Evolutionary conservation across 2,888 invertebrate genomes (phyloP).

Genomic region (Scaptomyza polygonia): DNA sequence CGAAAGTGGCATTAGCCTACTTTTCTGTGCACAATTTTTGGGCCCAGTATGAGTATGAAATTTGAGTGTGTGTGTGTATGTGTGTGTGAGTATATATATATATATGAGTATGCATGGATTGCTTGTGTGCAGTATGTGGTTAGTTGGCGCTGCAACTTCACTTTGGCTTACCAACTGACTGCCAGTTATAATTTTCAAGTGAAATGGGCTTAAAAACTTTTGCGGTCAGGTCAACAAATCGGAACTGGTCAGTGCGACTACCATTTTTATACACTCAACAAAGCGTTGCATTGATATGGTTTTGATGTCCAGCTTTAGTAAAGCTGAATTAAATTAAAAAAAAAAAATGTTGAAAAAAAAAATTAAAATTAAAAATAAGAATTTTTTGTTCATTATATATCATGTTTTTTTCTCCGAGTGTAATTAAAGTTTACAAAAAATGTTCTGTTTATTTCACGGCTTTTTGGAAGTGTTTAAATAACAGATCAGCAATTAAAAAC

Average conservation of each 20-base stretch:
- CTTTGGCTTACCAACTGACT: constrained; percentile 26
- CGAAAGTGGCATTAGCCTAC: constrained; percentile 80
- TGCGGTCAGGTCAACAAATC: constrained; percentile 57
- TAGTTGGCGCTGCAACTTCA: constrained; percentile 26
- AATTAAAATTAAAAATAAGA: no score
- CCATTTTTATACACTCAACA: not conserved
- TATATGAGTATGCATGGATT: constrained; percentile 36
- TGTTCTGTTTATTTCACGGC: not conserved
- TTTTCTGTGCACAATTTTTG: constrained; percentile 38
- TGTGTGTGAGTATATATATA: constrained; percentile 6
- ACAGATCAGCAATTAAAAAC: not conserved
- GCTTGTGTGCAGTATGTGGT: constrained; percentile 26
- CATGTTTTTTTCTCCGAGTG: not conserved
- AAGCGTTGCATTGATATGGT: not conserved
- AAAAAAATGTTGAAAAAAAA: no score
- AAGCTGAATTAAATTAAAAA: no score
- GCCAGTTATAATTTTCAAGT: constrained; percentile 67
- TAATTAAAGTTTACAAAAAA: not conserved
- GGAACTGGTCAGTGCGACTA: constrained; percentile 13
- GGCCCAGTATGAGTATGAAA: constrained; percentile 2
- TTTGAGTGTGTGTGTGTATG: constrained; percentile 10
- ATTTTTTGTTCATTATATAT: not conserved
- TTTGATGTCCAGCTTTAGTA: no score
- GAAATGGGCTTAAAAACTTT: constrained; percentile 70
- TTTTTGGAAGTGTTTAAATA: not conserved